Conservation (phyloP, 2,113 vertebrate genomes). For the Haemorhous mexicanus region DNA sequence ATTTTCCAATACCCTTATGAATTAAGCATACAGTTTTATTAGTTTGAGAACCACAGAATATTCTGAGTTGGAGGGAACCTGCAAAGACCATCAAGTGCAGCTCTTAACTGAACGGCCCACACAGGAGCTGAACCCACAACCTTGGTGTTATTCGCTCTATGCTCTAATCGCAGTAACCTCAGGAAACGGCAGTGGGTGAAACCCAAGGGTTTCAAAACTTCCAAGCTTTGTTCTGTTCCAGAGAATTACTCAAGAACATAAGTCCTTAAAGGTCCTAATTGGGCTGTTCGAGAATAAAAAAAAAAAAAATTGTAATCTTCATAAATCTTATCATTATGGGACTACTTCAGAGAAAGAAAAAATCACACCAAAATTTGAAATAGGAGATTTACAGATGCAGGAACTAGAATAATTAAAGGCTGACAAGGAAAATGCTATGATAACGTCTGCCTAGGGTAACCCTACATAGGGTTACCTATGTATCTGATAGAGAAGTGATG, state of each 20-base stretch:
- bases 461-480: background rate
- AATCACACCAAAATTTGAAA: background rate
- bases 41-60: background rate
- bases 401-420: background rate
- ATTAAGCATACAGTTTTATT: background rate
- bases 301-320: rapidly evolving
- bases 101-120: no score
- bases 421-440: background rate
- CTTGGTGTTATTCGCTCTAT: background rate
- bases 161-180: background rate
- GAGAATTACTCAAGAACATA: background rate
- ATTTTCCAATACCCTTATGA: background rate
- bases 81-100: background rate
- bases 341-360: background rate
- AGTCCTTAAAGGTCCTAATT: background rate
- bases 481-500: background rate
- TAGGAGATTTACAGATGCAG: background rate
- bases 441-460: background rate
- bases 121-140: background rate
- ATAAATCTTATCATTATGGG: background rate
- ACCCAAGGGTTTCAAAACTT: background rate
- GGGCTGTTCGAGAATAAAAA: background rate
- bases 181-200: rapidly evolving
- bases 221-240: background rate
- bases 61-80: background rate